phyloP scores from a whole-genome alignment of 2,888 invertebrate genomes.

The Platerodrilus igneus region DNA sequence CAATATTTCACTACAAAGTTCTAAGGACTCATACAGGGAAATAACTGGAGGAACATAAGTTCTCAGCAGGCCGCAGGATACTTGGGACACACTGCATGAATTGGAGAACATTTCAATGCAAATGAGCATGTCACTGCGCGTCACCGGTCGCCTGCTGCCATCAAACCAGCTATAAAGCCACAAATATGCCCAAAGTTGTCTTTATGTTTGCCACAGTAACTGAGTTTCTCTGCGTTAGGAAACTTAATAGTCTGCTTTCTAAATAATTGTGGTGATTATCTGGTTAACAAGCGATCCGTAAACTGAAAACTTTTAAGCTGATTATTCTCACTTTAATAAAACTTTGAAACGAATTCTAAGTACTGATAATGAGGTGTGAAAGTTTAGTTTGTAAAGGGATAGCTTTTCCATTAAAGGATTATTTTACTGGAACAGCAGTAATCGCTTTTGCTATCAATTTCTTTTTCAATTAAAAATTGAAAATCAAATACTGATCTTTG shows the following conservation, averaged over 20 bases:
- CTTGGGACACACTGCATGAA: slow-evolving; percentile 34
- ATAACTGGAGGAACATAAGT: slow-evolving; percentile 24
- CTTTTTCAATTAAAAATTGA: too few species aligned
- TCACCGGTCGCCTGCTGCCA: slow-evolving; percentile 36
- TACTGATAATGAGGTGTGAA: too few species aligned
- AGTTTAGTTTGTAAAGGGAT: too few species aligned
- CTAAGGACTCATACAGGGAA: slow-evolving; percentile 17
- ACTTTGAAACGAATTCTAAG: too few species aligned
- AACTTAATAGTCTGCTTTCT: slow-evolving; percentile 25
- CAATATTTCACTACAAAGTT: too few species aligned
- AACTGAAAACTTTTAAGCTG: slow-evolving; percentile 18
- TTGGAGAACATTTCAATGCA: slow-evolving; percentile 40
- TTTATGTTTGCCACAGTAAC: slow-evolving; percentile 22
- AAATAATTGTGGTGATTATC: slow-evolving; percentile 24
- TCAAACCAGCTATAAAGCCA: slow-evolving; percentile 34
- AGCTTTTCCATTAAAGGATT: too few species aligned
- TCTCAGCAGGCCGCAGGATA: slow-evolving; percentile 31
- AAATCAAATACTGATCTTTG: too few species aligned
- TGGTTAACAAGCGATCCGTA: slow-evolving; percentile 20
- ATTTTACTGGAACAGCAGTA: too few species aligned
- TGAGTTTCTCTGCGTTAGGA: slow-evolving; percentile 16
- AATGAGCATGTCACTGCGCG: slow-evolving; percentile 38
- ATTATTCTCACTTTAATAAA: too few species aligned
- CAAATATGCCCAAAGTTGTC: slow-evolving; percentile 31
- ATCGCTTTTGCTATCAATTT: too few species aligned